Evolutionary conservation across 2,113 vertebrate genomes (phyloP).

Genomic region (Phyllostomus discolor): DNA sequence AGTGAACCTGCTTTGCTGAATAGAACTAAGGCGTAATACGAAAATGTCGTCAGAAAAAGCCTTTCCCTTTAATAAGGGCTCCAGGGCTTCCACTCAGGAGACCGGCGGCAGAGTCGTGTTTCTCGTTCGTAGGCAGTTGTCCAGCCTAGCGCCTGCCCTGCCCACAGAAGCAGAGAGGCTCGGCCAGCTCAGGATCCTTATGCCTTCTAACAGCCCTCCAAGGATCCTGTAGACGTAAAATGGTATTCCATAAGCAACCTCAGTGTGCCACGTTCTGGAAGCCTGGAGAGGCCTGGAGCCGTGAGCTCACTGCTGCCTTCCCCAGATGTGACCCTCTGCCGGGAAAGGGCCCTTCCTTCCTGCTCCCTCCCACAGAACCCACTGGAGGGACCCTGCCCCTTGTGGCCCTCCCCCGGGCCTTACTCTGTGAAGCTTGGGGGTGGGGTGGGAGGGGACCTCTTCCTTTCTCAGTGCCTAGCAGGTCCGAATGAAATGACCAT

Average conservation of each 20-base stretch:
- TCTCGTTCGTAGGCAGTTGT: not conserved
- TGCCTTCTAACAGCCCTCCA: not conserved
- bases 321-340: not conserved
- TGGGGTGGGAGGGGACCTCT: not conserved
- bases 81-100: not conserved
- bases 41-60: too few relatives aligned
- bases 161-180: not conserved
- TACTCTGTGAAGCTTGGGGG: too few relatives aligned
- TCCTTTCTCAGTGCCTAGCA: not conserved
- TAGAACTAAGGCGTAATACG: not conserved
- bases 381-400: not conserved
- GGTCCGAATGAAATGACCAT: not conserved
- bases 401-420: too few relatives aligned
- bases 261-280: not conserved
- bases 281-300: not conserved
- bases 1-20: not conserved
- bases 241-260: not conserved
- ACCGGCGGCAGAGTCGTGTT: not conserved
- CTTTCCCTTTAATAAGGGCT: not conserved
- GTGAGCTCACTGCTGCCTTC: too few relatives aligned
- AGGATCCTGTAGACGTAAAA: not conserved
- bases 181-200: not conserved
- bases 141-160: not conserved
- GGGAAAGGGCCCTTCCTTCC: not conserved
- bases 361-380: rapidly evolving